Conservation (phyloP, 2,797 vertebrate species). For the Danio choprae region DNA sequence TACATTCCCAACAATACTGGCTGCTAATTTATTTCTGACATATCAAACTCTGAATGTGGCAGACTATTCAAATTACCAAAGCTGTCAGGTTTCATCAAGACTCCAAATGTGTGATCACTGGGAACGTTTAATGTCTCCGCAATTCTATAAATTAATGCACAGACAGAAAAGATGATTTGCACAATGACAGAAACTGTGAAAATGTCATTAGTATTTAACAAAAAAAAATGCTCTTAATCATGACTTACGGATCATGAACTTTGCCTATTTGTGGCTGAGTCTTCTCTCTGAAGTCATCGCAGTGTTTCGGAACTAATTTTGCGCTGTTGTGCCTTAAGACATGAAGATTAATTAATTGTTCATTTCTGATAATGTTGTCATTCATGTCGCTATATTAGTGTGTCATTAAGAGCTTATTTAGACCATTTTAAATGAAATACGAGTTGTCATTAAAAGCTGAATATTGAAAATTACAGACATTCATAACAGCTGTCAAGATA, state of each 20-base stretch:
- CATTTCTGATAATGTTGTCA: constrained; percentile 25
- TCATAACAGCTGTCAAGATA: constrained; percentile 8
- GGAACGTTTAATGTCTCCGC: constrained; percentile 76
- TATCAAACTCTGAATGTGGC: constrained; percentile 20
- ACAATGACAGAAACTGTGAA: constrained; percentile 1
- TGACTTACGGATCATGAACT: constrained; percentile 77
- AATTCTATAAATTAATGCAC: constrained; percentile 71
- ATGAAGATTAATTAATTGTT: constrained; percentile 24
- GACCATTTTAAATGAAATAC: background rate
- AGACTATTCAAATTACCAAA: constrained; percentile 74
- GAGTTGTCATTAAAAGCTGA: background rate
- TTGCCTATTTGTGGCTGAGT: constrained; percentile 77
- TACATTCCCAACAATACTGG: background rate
- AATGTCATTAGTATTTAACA: constrained; percentile 32
- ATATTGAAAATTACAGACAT: constrained; percentile 3
- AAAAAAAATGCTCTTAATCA: constrained; percentile 11
- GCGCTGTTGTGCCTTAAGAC: constrained; percentile 74
- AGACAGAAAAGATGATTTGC: background rate
- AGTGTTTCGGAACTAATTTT: constrained; percentile 76
- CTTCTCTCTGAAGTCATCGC: constrained; percentile 81
- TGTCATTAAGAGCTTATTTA: constrained; percentile 22
- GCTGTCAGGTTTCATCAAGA: constrained; percentile 63
- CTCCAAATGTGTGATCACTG: constrained; percentile 81
- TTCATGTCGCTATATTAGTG: constrained; percentile 15
- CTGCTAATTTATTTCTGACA: constrained; percentile 31